Evolutionary conservation across 2,113 vertebrate species (phyloP).

Genomic region (Vidua macroura): DNA sequence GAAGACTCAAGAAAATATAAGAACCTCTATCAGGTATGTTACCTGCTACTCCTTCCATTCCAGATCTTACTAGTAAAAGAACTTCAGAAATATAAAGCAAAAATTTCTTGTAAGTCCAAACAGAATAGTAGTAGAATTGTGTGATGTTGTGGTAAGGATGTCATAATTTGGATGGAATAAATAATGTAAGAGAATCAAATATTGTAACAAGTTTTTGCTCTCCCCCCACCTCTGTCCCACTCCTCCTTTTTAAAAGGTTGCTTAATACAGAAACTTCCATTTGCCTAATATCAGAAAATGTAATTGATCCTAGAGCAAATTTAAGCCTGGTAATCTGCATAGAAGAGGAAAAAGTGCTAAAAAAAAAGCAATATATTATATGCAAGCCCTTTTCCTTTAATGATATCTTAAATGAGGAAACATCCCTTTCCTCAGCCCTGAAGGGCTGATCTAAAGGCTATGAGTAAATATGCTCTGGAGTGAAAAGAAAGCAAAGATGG

Average conservation of each 20-base stretch:
- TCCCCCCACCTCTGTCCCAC: fast-evolving
- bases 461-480: not conserved
- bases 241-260: not conserved
- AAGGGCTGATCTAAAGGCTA: not conserved
- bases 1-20: not conserved
- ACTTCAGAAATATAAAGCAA: not conserved
- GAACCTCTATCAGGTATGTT: not conserved
- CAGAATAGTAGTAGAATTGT: not conserved
- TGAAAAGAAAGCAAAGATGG: not conserved
- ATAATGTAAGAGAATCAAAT: not conserved
- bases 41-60: not conserved
- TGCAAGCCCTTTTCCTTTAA: not conserved
- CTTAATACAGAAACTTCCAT: not conserved
- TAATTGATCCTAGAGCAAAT: not conserved
- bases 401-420: not conserved
- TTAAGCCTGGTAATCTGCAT: not conserved
- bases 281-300: not conserved
- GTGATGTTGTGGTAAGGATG: not conserved
- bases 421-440: not conserved
- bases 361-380: not conserved
- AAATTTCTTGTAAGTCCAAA: not conserved
- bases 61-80: not conserved
- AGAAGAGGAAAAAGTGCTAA: not conserved
- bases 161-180: not conserved
- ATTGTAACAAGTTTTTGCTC: not conserved